These are phyloP conservation scores for Eupithecia subumbrata DNA, from an alignment of 2,888 invertebrate genomes.

Conservation along the genomic window DNA sequence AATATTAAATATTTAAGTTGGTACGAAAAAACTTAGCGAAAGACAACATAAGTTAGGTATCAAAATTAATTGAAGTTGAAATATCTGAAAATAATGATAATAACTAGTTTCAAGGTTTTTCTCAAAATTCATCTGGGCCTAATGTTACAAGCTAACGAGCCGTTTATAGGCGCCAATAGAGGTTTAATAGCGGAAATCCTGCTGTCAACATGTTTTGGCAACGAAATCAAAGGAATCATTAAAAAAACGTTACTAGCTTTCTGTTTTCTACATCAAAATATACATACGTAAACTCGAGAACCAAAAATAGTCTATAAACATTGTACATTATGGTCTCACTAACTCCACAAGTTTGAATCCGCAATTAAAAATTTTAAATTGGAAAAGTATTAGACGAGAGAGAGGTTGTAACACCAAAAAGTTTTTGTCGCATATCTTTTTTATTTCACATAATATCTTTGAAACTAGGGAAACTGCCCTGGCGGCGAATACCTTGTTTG, in stretches of 20 bases:
- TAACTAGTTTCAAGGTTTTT: neutral
- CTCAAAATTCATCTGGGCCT: neutral
- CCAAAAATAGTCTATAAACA: neutral
- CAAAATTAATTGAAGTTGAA: neutral
- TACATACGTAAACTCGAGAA: neutral
- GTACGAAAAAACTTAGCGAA: neutral
- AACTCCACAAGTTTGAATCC: neutral
- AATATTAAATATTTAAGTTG: too few species aligned
- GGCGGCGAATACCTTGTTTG: neutral
- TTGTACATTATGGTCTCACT: neutral
- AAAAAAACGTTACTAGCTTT: conserved; percentile 34
- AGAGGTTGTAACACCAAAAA: neutral
- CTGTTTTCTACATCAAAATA: conserved; percentile 13
- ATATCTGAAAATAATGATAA: neutral
- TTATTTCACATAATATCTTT: neutral
- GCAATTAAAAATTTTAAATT: neutral
- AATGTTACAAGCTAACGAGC: conserved; percentile 34
- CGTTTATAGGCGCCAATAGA: conserved; percentile 41
- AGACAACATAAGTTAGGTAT: neutral
- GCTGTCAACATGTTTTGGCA: conserved; percentile 54
- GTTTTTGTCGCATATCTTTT: neutral
- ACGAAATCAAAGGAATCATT: conserved; percentile 44
- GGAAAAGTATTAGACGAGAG: neutral
- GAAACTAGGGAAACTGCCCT: neutral
- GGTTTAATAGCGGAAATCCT: conserved; percentile 56